Base-by-base conservation (phyloP, 2,888 invertebrate species). In the Eulithis testata region DNA sequence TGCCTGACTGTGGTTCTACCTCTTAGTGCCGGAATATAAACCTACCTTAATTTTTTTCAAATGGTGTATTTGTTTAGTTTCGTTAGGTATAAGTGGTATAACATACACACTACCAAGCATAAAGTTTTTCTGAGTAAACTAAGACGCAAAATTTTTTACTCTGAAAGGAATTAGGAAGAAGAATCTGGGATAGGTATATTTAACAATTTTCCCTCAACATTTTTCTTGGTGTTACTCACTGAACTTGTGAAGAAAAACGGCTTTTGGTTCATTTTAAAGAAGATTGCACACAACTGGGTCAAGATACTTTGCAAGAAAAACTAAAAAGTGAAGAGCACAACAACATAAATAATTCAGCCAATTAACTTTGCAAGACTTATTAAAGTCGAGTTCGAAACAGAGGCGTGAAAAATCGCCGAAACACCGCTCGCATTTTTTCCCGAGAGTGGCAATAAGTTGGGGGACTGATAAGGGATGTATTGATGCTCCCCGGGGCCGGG, bases 401-500 rank as follows among this genome's bases (percentile, higher is more conserved):
- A 68, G 65, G 64, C 67, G 69, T 75, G 73, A 76, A 71, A 74
- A 73, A 75, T 76, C 63, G 65, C 66, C 49, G 51, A 65, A 67
- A 72, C 73, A 71, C 65, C 70, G 50, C 68, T 60, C 62, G 66
- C 73, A 76, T 75, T 75, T 73, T 72, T 76, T 69, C 66, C 71
- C 65, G 63, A 66, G 63, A 58, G 61, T 56, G 60, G 58, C 64
- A 65, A 66, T 72, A 72, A 69, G n/a, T 63, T 69, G 67, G 61
- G 69, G 57, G 58, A 52, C 73, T 73, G 82, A 82, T 82, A 82
- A 82, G 77, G 72, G 68, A 74, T 68, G 76, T 82, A 83, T 82
- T 82, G 83, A 83, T 83, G 82, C 67, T 74, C 77, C 74, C 77
- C 44, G 52, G 74, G 75, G 72, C 73, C 80, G 82, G 82, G 74